Conservation (phyloP, 1,140 invertebrate genomes). For the Bursaphelenchus mucronatus region DNA sequence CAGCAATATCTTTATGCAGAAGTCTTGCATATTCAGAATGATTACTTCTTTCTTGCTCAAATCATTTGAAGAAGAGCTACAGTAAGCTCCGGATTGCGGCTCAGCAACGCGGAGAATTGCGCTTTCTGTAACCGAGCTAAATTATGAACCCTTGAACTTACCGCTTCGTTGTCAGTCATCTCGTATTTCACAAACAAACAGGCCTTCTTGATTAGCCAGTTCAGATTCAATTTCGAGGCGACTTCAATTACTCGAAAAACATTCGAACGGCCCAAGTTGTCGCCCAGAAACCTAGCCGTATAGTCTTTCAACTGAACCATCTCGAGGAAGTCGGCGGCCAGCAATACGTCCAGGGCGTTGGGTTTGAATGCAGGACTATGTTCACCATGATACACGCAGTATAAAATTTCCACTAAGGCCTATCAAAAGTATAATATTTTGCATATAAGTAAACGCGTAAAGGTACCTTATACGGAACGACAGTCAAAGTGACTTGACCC, state of each 20-base stretch:
- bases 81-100: too few species aligned
- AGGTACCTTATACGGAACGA: constrained; percentile 3
- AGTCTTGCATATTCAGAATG: too few species aligned
- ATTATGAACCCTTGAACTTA: neutral
- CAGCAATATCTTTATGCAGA: too few species aligned
- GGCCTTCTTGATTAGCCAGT: constrained; percentile 7
- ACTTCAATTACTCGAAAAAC: constrained; percentile 3
- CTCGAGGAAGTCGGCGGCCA: constrained; percentile 19
- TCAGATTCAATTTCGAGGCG: constrained; percentile 4
- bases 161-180: constrained; percentile 10
- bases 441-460: neutral
- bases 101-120: constrained; percentile 2
- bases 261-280: constrained; percentile 1
- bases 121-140: neutral
- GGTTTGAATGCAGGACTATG: neutral
- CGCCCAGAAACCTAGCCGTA: neutral
- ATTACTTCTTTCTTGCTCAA: too few species aligned
- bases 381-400: constrained; percentile 15
- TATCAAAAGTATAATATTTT: neutral
- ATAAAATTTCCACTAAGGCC: constrained; percentile 2
- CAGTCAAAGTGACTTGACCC: constrained; percentile 7
- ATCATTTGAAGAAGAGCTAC: too few species aligned
- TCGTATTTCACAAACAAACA: neutral
- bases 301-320: constrained; percentile 11
- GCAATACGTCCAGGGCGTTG: constrained; percentile 2